A percentile compares a stretch with the other conserved stretches of the same genome.
phyloP scores from a whole-genome alignment of 2,797 vertebrate genomes.

The Silurus aristotelis region DNA sequence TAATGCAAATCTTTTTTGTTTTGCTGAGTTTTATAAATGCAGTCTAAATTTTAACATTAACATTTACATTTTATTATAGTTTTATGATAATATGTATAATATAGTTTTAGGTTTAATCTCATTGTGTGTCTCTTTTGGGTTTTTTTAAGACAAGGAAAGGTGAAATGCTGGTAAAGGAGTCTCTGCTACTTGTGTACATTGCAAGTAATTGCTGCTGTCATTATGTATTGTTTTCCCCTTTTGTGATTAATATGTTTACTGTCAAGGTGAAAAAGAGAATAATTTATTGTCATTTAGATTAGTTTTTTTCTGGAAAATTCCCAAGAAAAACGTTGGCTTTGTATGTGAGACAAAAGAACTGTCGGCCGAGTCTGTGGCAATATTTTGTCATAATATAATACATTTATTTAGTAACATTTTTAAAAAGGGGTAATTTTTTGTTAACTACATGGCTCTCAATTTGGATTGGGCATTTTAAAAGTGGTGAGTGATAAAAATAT shows the following conservation, averaged over 20 bases:
- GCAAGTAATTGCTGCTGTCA: conserved; percentile 33
- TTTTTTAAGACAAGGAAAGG: background rate
- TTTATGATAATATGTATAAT: too few species aligned
- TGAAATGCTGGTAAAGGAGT: background rate
- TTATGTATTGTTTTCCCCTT: conserved; percentile 46
- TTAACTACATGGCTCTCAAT: too few species aligned
- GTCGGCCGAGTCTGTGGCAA: conserved; percentile 54
- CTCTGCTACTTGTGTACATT: background rate
- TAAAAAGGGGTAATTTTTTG: conserved; percentile 24
- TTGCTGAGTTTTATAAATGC: background rate
- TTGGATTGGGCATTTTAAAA: too few species aligned
- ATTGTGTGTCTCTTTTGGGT: background rate
- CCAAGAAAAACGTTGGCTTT: conserved; percentile 47
- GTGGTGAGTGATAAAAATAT: too few species aligned
- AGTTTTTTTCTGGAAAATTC: conserved; percentile 42
- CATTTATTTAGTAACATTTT: conserved; percentile 65
- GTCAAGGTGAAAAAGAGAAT: conserved; percentile 22
- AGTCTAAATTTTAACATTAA: conserved; percentile 13
- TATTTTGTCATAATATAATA: conserved; percentile 67
- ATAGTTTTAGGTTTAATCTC: background rate
- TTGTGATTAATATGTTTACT: conserved; percentile 40
- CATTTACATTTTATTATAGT: background rate
- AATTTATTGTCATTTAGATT: conserved; percentile 39
- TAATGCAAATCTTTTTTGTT: background rate
- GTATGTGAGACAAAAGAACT: conserved; percentile 45